Conservation (phyloP, 2,797 vertebrate genomes). For the Poecilia gillii region DNA sequence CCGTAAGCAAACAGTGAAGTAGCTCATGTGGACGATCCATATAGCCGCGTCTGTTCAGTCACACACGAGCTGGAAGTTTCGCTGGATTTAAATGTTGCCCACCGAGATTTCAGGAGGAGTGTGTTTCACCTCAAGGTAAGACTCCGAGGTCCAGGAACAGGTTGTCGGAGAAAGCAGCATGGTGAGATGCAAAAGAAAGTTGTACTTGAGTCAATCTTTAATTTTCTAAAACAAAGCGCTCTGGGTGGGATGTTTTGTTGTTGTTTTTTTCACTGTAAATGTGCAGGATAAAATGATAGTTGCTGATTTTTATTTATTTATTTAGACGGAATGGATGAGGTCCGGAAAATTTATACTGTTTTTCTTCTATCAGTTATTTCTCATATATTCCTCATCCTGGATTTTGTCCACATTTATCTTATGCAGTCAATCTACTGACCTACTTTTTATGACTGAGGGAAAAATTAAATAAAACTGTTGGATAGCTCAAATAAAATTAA, state of each 20-base stretch:
- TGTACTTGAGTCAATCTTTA: neutral
- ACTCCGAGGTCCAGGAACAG: conserved; percentile 48
- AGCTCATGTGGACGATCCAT: conserved; percentile 48
- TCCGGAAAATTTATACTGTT: neutral
- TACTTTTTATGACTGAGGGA: neutral
- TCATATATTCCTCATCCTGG: neutral
- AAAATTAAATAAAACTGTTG: neutral
- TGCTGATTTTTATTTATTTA: neutral
- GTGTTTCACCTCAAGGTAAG: conserved; percentile 87
- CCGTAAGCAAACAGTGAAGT: conserved; percentile 57
- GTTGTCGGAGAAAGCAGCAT: conserved; percentile 39
- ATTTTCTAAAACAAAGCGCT: neutral
- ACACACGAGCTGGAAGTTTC: conserved; percentile 51
- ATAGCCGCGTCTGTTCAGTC: conserved; percentile 42
- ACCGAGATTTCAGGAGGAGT: conserved; percentile 85
- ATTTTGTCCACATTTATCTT: conserved; percentile 3
- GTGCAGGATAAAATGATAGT: neutral
- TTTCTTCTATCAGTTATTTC: neutral
- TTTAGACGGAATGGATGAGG: neutral
- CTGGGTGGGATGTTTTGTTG: neutral
- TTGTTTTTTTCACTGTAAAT: no score
- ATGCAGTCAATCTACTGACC: no score
- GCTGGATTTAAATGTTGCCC: conserved; percentile 82
- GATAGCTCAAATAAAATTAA: neutral
- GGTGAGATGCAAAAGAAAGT: conserved; percentile 1